These are phyloP conservation scores for Drosophila meridiana DNA, from an alignment of 2,888 invertebrate genomes.

Conservation along the genomic window DNA sequence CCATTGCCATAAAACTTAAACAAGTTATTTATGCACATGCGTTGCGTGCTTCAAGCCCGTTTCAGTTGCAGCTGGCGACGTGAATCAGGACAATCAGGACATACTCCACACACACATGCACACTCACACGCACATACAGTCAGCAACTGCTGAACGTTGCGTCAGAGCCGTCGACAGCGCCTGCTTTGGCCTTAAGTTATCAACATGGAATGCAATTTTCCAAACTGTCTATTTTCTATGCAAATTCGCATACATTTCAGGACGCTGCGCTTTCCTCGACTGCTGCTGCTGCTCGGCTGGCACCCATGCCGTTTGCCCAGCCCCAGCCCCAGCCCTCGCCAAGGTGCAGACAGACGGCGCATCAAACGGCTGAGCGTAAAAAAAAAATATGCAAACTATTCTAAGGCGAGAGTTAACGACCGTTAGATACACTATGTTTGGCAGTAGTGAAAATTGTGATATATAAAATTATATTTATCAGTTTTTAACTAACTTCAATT, in stretches of 20 bases:
- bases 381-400: constrained; percentile 4
- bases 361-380: constrained; percentile 26
- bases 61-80: constrained; percentile 69
- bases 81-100: constrained; percentile 28
- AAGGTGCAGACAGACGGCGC: constrained; percentile 41
- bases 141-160: constrained; percentile 18
- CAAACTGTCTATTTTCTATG: constrained; percentile 81
- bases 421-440: not conserved
- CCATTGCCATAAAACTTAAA: constrained; percentile 76
- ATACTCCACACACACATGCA: constrained; percentile 10
- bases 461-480: too few relatives aligned
- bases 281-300: constrained; percentile 7
- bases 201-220: constrained; percentile 80
- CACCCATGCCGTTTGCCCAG: not conserved
- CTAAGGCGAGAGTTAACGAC: not conserved
- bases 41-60: constrained; percentile 60
- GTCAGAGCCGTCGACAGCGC: constrained; percentile 43
- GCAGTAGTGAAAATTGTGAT: too few relatives aligned
- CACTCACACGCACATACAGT: not conserved
- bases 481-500: too few relatives aligned
- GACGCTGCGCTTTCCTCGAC: constrained; percentile 40
- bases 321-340: constrained; percentile 1
- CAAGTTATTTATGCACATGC: constrained; percentile 79
- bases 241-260: constrained; percentile 75
- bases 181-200: constrained; percentile 74